Conservation (phyloP, 2,113 vertebrate species). For the Benitochromis conjunctus region DNA sequence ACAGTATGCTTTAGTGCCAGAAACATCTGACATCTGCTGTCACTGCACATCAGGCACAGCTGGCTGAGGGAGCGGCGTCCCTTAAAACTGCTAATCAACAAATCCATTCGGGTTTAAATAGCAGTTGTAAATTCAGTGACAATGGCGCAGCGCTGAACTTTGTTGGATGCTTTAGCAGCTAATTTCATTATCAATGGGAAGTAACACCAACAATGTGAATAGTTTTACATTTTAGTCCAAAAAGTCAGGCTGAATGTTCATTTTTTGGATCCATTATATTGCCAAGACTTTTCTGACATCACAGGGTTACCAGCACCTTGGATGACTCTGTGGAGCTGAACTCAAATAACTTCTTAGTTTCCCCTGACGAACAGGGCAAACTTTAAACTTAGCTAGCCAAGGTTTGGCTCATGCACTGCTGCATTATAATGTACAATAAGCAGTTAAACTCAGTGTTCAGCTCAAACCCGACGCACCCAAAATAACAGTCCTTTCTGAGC, state of each 20-base stretch:
- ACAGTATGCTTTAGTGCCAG: not conserved
- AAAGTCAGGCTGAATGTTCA: not conserved
- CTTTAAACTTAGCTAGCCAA: not conserved
- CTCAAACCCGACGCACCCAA: not conserved
- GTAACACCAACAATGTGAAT: not conserved
- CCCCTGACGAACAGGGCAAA: not conserved
- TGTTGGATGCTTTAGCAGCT: not conserved
- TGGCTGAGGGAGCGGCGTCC: not conserved
- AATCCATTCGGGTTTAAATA: not conserved
- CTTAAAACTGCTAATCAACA: not conserved
- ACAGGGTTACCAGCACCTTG: rapidly evolving
- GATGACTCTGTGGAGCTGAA: rapidly evolving
- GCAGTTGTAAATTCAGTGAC: not conserved
- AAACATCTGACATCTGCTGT: constrained; percentile 2
- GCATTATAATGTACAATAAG: not conserved
- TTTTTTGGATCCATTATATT: not conserved
- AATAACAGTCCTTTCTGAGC: not conserved
- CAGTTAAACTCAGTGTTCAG: rapidly evolving
- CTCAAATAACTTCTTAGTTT: not conserved
- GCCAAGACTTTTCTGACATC: not conserved
- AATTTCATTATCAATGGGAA: not conserved
- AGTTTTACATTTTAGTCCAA: not conserved
- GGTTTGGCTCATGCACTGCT: not conserved
- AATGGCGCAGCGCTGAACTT: not conserved
- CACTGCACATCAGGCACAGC: not conserved